Evolutionary conservation across 2,797 vertebrate species (phyloP).

Genomic region (Sorex maritimensis): DNA sequence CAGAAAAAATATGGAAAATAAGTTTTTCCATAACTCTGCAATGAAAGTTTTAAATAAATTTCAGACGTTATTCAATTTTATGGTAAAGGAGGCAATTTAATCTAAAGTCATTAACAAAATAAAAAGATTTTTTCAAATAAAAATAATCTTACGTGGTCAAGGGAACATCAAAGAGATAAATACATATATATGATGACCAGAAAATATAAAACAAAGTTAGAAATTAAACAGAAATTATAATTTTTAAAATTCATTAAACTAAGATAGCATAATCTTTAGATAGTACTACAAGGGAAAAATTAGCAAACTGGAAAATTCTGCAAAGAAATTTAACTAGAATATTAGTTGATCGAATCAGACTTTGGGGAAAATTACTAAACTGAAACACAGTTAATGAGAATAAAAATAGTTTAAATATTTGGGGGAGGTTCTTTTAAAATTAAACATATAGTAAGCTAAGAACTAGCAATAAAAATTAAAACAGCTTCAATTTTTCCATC

Average conservation of each 20-base stretch:
- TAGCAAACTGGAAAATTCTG: not conserved
- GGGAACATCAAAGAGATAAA: not conserved
- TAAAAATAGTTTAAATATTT: too few species aligned
- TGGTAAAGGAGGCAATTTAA: not conserved
- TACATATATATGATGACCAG: not conserved
- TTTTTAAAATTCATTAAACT: not conserved
- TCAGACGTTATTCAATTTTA: not conserved
- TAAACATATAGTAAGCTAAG: not conserved
- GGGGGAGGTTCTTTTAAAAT: not conserved
- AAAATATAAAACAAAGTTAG: conserved; percentile 33
- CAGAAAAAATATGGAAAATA: not conserved
- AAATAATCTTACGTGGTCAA: conserved; percentile 5
- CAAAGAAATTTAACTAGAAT: conserved; percentile 20
- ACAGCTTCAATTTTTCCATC: not conserved
- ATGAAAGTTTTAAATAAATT: conserved; percentile 13
- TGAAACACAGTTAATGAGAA: too few species aligned
- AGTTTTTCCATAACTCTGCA: not conserved
- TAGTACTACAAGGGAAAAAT: not conserved
- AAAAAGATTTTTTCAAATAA: not conserved
- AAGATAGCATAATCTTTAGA: not conserved
- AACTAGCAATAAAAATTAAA: not conserved
- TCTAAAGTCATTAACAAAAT: not conserved
- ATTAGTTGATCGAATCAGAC: not conserved
- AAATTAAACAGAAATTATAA: not conserved
- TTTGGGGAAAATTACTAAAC: not conserved